Evolutionary conservation across 2,797 vertebrate species (phyloP).

Genomic region (Leptoclinus maculatus): DNA sequence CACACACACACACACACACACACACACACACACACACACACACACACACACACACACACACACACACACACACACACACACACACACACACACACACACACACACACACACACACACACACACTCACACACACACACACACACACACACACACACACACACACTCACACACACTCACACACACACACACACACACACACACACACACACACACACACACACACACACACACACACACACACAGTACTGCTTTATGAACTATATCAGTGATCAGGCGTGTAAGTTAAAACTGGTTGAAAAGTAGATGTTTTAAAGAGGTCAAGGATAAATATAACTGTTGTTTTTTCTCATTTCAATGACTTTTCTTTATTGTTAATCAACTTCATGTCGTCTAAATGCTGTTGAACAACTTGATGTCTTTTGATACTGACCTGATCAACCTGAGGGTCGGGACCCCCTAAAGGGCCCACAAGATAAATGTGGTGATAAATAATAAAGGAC

Average conservation of each 20-base stretch:
- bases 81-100: too few species aligned
- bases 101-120: too few species aligned
- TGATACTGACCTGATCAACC: background rate
- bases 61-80: too few species aligned
- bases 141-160: too few species aligned
- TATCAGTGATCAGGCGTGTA: too few species aligned
- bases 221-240: too few species aligned
- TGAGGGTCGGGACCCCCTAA: background rate
- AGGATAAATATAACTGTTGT: too few species aligned
- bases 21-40: background rate
- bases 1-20: background rate
- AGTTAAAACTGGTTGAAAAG: background rate
- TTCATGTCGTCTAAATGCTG: background rate
- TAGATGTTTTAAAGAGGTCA: background rate
- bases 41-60: too few species aligned
- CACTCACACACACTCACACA: background rate
- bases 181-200: too few species aligned
- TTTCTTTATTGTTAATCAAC: too few species aligned
- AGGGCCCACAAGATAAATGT: background rate
- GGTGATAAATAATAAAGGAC: background rate
- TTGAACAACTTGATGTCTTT: background rate
- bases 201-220: background rate
- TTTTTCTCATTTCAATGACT: too few species aligned
- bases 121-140: background rate
- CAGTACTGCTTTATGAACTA: too few species aligned